A percentile compares a stretch with the other conserved stretches of the same genome.
Evolutionary conservation across 2,113 vertebrate species (phyloP).

Genomic region (Amphilophus citrinellus): DNA sequence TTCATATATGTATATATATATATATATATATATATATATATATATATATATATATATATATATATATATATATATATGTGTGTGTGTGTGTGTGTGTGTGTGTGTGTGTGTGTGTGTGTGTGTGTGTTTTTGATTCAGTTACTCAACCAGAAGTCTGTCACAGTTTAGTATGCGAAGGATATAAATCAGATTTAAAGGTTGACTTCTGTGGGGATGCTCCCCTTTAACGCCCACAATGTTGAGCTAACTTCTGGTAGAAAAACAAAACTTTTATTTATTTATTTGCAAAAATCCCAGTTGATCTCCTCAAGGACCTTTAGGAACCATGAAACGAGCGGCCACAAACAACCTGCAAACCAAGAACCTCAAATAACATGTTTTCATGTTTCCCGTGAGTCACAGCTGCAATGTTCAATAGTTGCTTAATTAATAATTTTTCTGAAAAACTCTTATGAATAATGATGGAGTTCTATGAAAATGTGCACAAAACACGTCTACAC

Average conservation of each 20-base stretch:
- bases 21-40: no score
- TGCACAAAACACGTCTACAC: constrained; percentile 12
- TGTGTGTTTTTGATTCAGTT: neutral
- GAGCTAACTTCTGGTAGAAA: neutral
- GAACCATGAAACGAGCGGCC: constrained; percentile 44
- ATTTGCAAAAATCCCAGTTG: constrained; percentile 11
- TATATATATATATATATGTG: no score
- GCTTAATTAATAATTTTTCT: constrained; percentile 63
- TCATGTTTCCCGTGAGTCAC: constrained; percentile 42
- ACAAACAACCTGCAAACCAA: constrained; percentile 55
- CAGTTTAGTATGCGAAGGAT: neutral
- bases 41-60: no score
- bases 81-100: no score
- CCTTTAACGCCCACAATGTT: constrained; percentile 1
- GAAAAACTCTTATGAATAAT: constrained; percentile 41
- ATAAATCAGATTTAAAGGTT: neutral
- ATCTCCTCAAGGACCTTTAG: constrained; percentile 31
- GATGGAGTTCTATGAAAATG: neutral
- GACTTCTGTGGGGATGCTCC: neutral
- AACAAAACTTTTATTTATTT: neutral
- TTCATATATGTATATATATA: neutral
- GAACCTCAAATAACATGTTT: constrained; percentile 31
- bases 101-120: no score
- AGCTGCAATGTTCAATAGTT: constrained; percentile 59
- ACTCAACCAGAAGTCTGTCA: constrained; percentile 15